Percentiles rank a stretch among this genome's conserved stretches.
phyloP scores from a whole-genome alignment of 2,888 invertebrate genomes.

The Nymphalis c-album region DNA sequence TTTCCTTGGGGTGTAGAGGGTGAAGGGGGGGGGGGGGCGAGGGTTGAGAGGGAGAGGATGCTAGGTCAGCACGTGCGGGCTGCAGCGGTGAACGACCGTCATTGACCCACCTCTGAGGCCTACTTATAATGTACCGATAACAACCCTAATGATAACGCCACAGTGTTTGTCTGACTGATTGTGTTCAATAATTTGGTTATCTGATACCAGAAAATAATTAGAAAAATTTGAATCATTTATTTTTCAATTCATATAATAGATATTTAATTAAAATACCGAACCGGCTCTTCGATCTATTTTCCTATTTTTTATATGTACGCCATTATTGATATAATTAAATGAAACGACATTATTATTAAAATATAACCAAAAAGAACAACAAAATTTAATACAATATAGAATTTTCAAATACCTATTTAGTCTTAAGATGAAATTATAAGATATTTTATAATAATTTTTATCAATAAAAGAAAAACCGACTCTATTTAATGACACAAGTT shows the following conservation, averaged over 20 bases:
- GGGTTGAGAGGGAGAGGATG: constrained; percentile 45
- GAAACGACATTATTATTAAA: too few species aligned
- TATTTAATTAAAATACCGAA: neutral
- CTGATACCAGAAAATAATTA: constrained; percentile 14
- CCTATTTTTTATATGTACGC: too few species aligned
- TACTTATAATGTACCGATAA: constrained; percentile 68
- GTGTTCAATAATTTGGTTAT: constrained; percentile 24
- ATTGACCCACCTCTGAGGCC: constrained; percentile 77
- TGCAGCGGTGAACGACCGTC: constrained; percentile 79
- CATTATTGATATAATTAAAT: too few species aligned
- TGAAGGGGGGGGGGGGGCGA: constrained; percentile 35
- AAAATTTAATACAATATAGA: too few species aligned
- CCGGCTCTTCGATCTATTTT: too few species aligned
- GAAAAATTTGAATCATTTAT: constrained; percentile 7
- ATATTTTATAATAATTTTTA: too few species aligned
- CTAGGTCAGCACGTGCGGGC: constrained; percentile 75
- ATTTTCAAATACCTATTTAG: too few species aligned
- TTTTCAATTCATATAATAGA: neutral
- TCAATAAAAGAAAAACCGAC: too few species aligned
- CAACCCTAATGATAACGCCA: constrained; percentile 65
- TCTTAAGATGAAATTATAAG: too few species aligned
- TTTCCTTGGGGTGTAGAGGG: constrained; percentile 28
- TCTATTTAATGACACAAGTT: too few species aligned
- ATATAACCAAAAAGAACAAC: too few species aligned
- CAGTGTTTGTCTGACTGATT: constrained; percentile 35